phyloP scores from a whole-genome alignment of 2,113 vertebrate genomes.

The Trochalopteron elliotii region DNA sequence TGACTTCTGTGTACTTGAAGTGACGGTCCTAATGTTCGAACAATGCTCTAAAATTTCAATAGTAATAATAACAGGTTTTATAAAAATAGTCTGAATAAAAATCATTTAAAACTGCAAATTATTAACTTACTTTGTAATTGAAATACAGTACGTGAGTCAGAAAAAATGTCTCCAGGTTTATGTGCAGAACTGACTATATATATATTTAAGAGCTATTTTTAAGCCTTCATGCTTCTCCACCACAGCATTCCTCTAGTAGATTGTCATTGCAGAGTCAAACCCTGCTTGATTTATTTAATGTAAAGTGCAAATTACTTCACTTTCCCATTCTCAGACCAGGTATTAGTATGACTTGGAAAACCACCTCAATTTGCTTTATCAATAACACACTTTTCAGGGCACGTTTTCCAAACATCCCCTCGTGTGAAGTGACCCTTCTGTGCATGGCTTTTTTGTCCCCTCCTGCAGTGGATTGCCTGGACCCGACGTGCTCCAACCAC shows the following conservation, averaged over 20 bases:
- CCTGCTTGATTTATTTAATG: background rate
- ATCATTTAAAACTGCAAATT: background rate
- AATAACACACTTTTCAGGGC: background rate
- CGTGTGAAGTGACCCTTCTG: background rate
- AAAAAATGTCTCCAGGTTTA: background rate
- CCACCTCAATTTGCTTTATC: background rate
- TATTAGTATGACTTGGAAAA: background rate
- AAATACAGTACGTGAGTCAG: background rate
- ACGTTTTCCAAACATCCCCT: background rate
- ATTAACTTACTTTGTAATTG: background rate
- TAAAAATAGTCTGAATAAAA: background rate
- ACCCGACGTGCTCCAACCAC: slow-evolving; percentile 93
- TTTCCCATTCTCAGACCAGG: background rate
- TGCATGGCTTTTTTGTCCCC: background rate
- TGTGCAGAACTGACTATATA: background rate
- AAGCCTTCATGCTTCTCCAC: background rate
- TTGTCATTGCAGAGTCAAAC: background rate
- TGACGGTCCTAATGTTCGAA: background rate
- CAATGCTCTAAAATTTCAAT: background rate
- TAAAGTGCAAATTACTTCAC: background rate
- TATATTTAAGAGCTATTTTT: background rate
- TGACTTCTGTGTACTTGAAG: background rate
- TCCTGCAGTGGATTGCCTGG: slow-evolving; percentile 89
- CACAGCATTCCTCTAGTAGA: background rate
- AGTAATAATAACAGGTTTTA: background rate